Base-by-base conservation (phyloP, 1,140 invertebrate genomes). In the Euwallacea similis region DNA sequence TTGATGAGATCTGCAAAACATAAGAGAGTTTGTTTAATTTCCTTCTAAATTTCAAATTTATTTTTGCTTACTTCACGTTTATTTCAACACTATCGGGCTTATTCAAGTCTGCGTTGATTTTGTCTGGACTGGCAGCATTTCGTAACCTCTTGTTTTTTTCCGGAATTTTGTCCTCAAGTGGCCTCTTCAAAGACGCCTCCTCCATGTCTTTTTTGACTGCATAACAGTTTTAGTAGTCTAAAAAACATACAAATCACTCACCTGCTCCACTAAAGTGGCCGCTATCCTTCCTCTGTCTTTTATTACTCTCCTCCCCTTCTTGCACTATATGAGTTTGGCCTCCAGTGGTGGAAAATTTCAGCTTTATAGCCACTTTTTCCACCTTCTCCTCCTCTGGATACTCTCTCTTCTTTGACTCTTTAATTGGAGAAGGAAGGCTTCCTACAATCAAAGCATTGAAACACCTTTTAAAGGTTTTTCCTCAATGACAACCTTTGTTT, bases 261-360 rank as follows among this genome's bases (percentile, higher is more conserved):
- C 53, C 55, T 56, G 13, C 53, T 43, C 42, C 66, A 33, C 50
- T 60, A 8, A 41, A 62, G 54, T 72, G 53, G 7, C 46, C 59
- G 42, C 44, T 46, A 41, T 75, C 74, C 41, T 73, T 72, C 10
- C 69, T 44, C 11, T 46, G 68, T 61, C 74, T 66, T 56, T 76
- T 76, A 21, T 63, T 60, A 42, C 53, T 9, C n/a, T 74, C 73
- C 16, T 74, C 73, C 15, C 65, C 41, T 15, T 77, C 74, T 58
- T 78, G 79, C 8, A 81, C 74, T 43, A 82, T 81, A 61, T 79
- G 78, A 6, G 80, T 75, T 47, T 79, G 78, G 21, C 80, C 79
- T 13, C 78, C 77, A 44, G 76, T 79, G 74, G 79, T 81, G 0
- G 80, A 79, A 71, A 81, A 80, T 67, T 81, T 82, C 15, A 81